phyloP scores from a whole-genome alignment of 2,113 vertebrate species.

The Callipepla squamata region DNA sequence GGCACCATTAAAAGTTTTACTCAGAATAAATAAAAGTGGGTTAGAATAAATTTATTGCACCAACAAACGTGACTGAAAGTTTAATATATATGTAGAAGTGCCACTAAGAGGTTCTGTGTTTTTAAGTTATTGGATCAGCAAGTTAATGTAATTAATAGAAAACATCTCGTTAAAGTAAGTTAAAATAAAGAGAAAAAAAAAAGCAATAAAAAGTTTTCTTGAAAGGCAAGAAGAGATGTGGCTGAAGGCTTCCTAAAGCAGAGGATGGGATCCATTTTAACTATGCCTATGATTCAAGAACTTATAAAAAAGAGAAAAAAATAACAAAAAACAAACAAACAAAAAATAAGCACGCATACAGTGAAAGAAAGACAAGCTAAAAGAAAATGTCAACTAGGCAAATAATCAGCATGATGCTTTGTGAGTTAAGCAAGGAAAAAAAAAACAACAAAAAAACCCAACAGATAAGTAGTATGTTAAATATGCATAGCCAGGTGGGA shows the following conservation, averaged over 20 bases:
- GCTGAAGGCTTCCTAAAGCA: neutral
- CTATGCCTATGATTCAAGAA: neutral
- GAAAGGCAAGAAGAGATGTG: neutral
- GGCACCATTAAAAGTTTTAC: neutral
- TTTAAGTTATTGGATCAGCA: neutral
- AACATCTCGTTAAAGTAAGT: neutral
- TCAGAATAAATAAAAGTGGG: neutral
- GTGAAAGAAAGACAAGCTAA: neutral
- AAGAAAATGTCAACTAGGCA: neutral
- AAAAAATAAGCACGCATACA: neutral
- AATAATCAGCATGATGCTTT: neutral
- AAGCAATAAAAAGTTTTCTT: neutral
- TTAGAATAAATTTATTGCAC: conserved; percentile 6
- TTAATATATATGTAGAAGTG: neutral
- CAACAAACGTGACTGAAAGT: neutral
- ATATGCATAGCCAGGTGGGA: neutral
- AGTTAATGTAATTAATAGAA: conserved; percentile 5
- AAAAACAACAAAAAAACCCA: neutral
- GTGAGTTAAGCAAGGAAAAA: neutral
- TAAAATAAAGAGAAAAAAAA: neutral
- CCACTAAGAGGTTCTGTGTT: neutral
- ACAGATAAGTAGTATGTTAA: neutral
- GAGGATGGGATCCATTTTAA: neutral
- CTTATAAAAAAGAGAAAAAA: neutral
- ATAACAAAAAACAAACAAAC: neutral